These are phyloP conservation scores for Meriones psammophilus DNA, from an alignment of 2,797 vertebrate genomes.

Conservation along the genomic window DNA sequence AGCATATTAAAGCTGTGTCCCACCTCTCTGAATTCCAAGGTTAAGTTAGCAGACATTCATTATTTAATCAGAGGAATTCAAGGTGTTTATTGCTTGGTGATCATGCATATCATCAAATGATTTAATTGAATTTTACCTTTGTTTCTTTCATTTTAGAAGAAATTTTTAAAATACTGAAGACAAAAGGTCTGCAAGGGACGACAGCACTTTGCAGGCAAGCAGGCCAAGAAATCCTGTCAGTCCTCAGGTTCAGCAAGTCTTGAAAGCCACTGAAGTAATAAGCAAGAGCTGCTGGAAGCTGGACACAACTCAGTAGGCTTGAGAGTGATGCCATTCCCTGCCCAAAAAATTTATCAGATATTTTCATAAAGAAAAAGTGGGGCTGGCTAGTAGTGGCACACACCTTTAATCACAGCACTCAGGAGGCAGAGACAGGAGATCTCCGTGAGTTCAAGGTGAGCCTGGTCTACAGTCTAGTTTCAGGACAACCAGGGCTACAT, in stretches of 20 bases:
- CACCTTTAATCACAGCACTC: background rate
- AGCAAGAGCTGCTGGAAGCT: background rate
- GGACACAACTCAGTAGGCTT: background rate
- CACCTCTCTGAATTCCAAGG: background rate
- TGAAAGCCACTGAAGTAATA: background rate
- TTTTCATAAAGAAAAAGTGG: background rate
- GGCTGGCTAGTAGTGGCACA: no score
- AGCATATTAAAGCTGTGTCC: background rate
- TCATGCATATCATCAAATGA: background rate
- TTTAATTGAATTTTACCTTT: constrained; percentile 1
- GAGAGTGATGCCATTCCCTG: constrained; percentile 38
- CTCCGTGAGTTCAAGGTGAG: background rate
- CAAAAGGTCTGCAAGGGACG: constrained; percentile 89
- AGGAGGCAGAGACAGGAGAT: no score
- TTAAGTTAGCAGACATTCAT: background rate
- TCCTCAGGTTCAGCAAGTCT: constrained; percentile 91
- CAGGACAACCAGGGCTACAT: background rate
- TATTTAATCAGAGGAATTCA: constrained; percentile 46
- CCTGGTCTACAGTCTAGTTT: background rate
- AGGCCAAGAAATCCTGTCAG: constrained; percentile 91
- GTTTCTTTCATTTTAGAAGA: constrained; percentile 90
- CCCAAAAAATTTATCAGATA: constrained; percentile 37
- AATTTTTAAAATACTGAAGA: constrained; percentile 90
- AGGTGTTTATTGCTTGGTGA: constrained; percentile 30
- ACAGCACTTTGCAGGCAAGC: constrained; percentile 90